These are phyloP conservation scores for Takifugu flavidus DNA, from an alignment of 2,113 vertebrate species.

Conservation along the genomic window DNA sequence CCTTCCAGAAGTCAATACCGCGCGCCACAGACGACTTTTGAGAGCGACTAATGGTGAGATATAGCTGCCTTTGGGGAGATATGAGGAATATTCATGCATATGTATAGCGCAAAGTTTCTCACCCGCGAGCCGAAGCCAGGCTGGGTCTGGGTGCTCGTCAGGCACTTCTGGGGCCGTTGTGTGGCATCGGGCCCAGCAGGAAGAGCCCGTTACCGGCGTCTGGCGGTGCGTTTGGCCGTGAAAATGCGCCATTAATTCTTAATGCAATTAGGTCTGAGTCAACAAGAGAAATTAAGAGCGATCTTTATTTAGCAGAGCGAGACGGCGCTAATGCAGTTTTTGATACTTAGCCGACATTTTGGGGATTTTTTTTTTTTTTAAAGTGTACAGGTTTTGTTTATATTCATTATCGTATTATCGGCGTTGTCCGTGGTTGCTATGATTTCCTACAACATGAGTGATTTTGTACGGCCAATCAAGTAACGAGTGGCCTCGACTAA, in stretches of 20 bases:
- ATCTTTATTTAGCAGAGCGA: constrained; percentile 88
- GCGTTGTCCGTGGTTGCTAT: constrained; percentile 5
- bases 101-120: constrained; percentile 69
- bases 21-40: constrained; percentile 75
- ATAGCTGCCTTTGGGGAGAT: constrained; percentile 90
- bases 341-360: too few species aligned
- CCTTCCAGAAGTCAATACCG: constrained; percentile 95
- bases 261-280: constrained; percentile 90
- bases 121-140: constrained; percentile 78
- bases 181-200: constrained; percentile 88
- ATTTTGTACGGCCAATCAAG: constrained; percentile 42
- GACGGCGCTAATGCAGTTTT: constrained; percentile 8
- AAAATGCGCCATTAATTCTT: constrained; percentile 94
- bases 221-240: constrained; percentile 89
- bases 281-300: constrained; percentile 90
- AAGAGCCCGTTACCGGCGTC: constrained; percentile 88
- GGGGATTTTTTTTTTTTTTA: constrained; percentile 26
- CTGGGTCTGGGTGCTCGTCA: constrained; percentile 82
- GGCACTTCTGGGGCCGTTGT: constrained; percentile 84
- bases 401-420: neutral
- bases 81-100: constrained; percentile 75
- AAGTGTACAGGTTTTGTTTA: constrained; percentile 8
- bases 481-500: constrained; percentile 36
- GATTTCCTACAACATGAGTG: constrained; percentile 8
- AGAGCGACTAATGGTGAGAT: constrained; percentile 90